Conservation (phyloP, 2,888 invertebrate genomes). For the Drosophila lacicola region DNA sequence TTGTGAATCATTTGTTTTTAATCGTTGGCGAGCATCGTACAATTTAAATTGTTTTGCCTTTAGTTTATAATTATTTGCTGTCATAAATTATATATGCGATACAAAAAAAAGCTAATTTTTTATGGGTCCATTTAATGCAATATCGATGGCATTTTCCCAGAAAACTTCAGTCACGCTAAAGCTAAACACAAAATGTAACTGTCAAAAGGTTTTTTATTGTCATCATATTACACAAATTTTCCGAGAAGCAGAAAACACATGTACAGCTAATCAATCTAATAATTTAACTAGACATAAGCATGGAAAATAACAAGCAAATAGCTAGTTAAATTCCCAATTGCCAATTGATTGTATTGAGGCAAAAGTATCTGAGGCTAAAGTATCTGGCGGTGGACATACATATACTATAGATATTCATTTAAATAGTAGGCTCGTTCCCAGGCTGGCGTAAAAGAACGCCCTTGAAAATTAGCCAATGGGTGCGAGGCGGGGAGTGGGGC, state of each 20-base stretch:
- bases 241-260: slow-evolving; percentile 28
- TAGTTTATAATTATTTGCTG: slow-evolving; percentile 14
- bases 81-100: slow-evolving; percentile 16
- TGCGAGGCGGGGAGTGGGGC: slow-evolving; percentile 2
- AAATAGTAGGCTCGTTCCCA: neutral
- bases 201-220: slow-evolving; percentile 7
- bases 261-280: slow-evolving; percentile 22
- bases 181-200: slow-evolving; percentile 5
- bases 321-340: neutral
- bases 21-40: slow-evolving; percentile 15
- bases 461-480: slow-evolving; percentile 52
- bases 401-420: too few species aligned
- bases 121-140: slow-evolving; percentile 16
- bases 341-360: slow-evolving; percentile 2
- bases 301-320: slow-evolving; percentile 2
- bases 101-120: slow-evolving; percentile 4
- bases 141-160: slow-evolving; percentile 31
- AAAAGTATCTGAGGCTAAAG: slow-evolving; percentile 1
- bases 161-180: slow-evolving; percentile 36
- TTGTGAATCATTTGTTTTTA: slow-evolving; percentile 48
- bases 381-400: neutral
- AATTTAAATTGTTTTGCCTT: slow-evolving; percentile 8
- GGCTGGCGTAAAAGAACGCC: slow-evolving; percentile 21
- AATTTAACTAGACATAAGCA: slow-evolving; percentile 1
- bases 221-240: slow-evolving; percentile 19